Evolutionary conservation across 2,797 vertebrate genomes (phyloP), one percentile per base, ranked within the genome.

Genomic region (Ambastaia sidthimunki): DNA sequence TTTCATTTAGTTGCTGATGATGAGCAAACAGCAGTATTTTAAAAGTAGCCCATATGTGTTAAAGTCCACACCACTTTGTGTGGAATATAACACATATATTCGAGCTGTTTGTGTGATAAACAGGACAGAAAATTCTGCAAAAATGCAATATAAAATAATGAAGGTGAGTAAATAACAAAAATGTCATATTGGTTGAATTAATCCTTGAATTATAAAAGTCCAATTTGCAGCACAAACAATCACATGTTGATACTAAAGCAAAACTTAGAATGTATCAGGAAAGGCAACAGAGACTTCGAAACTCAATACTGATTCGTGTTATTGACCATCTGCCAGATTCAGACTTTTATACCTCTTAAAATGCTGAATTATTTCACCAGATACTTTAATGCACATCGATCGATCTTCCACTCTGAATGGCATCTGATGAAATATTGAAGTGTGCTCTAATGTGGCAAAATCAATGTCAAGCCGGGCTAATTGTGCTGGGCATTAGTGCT

Each of bases 401-500:
- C 18, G 52, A 68, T 18, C 59, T 78, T 52, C 65, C 60, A 48
- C 74, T 70, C 18, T 66, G 48, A 72, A 65, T 67, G 34, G 48
- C 60, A 74, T 70, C 76, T 82, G 34, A 65, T 75, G 59, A 80
- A 82, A 76, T 76, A 76, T 82, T 73, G 57, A 80, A 73, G 67
- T 55, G 25, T 67, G 7, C 21, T 7, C 18, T 41, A 65, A 66
- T 71, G 72, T 71, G 71, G 21, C 73, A 50, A 57, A 81, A 86
- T 86, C 82, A 10, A 80, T 85, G 60, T 28, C 50, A 55, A 7
- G 4, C 62, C 60, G 18, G 31, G 11, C 4, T 2, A 0, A n/a
- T 78, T 85, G 70, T 70, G 10, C 21, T 16, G 54, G 84, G 74
- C 88, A 86, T 89, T 87, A 87, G 83, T 80, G 65, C 74, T n/a